Base-by-base conservation (phyloP, 2,888 invertebrate species). In the Drosophila meridiana region DNA sequence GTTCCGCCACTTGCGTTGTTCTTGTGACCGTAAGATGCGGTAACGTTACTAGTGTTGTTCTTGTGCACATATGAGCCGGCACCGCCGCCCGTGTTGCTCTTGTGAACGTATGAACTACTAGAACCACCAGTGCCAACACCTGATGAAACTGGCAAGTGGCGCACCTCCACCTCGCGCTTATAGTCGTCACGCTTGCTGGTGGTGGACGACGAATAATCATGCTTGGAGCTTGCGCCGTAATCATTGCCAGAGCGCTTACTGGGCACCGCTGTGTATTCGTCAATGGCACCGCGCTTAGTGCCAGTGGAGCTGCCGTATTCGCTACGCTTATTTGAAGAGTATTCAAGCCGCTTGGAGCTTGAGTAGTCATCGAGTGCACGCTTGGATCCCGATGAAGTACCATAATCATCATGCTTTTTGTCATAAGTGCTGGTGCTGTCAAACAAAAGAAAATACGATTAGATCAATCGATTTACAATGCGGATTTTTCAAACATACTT, bases 111-210 rank as follows among this genome's bases (percentile, higher is more conserved):
- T 8, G 90, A 89, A 45, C 90, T 82, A 59, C 87, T 83, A 2
- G 84, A 79, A 13, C 81, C 85, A 2, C 78, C 77, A 6, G 85
- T 75, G 45, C 78, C 78, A 1, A 76, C 85, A 11, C 73, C 71
- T 7, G 74, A 73, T 9, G 91, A 73, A 6, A 89, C 76, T 36
- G 80, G 83, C 63, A 92, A 78, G 72, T 91, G 93, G 53, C 90
- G 92, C n/a, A 93, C 89, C 53, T 93, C 93, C 11, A 92, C 91
- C 20, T 93, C 93, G n/a, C 93, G 92, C 42, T 92, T 93, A 60
- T 92, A 92, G 20, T 91, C 92, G 57, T 90, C 92, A n/a, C 91
- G 90, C 56, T 91, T 91, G 69, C 84, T 89, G 26, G 91, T 80
- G 7, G 90, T 80, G 0, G 90, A 87, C 26, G 82, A 74, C 1